A percentile compares a stretch with the other conserved stretches of the same genome.
Evolutionary conservation across 2,888 invertebrate species (phyloP).

Genomic region (Drosophila histrio): DNA sequence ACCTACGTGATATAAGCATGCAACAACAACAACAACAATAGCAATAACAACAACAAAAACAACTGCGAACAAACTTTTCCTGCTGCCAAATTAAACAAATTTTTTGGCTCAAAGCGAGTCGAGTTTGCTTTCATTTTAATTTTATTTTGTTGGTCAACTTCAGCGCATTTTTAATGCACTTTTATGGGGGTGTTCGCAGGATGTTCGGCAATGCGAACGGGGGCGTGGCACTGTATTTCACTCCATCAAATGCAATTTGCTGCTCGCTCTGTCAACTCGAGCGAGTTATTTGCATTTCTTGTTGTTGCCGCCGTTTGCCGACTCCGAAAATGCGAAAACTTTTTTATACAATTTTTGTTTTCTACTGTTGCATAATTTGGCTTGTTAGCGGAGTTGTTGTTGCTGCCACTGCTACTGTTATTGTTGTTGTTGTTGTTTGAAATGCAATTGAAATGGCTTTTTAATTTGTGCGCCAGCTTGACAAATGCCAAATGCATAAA

Average conservation of each 20-base stretch:
- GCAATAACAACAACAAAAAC: conserved; percentile 10
- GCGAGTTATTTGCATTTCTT: conserved; percentile 70
- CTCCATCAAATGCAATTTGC: conserved; percentile 67
- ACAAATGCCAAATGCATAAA: conserved; percentile 59
- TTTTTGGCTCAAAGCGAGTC: conserved; percentile 27
- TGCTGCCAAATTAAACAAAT: conserved; percentile 72
- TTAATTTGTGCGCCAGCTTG: conserved; percentile 54
- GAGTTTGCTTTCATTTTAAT: conserved; percentile 7
- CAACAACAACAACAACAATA: conserved; percentile 11
- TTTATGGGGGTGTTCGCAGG: conserved; percentile 37
- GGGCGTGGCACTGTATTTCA: conserved; percentile 24
- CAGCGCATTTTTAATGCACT: conserved; percentile 63
- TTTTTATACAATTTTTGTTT: conserved; percentile 22
- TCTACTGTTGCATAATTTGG: conserved; percentile 33
- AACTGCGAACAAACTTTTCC: conserved; percentile 49
- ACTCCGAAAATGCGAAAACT: conserved; percentile 41
- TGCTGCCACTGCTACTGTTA: background rate
- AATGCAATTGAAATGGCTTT: conserved; percentile 56
- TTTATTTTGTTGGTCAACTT: conserved; percentile 42
- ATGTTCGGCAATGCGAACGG: background rate
- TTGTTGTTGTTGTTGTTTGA: conserved; percentile 9
- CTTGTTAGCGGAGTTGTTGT: conserved; percentile 9
- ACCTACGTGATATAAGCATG: conserved; percentile 10
- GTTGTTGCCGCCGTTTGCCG: conserved; percentile 35
- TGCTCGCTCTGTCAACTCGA: conserved; percentile 51